Evolutionary conservation across 1,140 invertebrate species (phyloP), one percentile per base, ranked within the genome.

Genomic region (Tetramorium simillimum): DNA sequence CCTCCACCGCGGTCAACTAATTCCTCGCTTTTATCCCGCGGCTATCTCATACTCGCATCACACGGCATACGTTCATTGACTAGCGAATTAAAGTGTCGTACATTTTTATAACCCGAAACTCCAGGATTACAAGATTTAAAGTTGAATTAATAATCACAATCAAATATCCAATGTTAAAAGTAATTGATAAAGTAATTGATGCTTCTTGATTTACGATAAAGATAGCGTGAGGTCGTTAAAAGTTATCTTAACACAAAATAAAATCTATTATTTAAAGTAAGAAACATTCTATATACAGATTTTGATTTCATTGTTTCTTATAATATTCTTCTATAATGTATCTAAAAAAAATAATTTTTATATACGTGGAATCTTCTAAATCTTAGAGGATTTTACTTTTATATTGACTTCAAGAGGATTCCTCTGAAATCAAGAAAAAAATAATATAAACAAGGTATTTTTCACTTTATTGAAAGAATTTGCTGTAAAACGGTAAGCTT

Each of bases 1-100:
- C 65, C 67, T 53, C 65, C 53, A 60, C 24, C 56, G 53, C 86
- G 16, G 12, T 21, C 28, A n/a, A 18, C 58, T 33, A 56, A 60
- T 33, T 58, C 53, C 40, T 24, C 16, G 24, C 53, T 81, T 56
- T 81, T 43, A 14, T 43, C 12, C 14, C 33, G 4, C 16, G 24
- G 18, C 7, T n/a, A 28, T 9, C 33, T 33, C 4, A 33, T 33
- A 33, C 33, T 33, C 10, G n/a, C 10, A 4, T 37, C 18, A 7
- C 33, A 46, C 2, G 7, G 10, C 37, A 2, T 33, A 16, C 9
- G 16, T 40, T 67, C 43, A 67, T 16, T 51, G 1, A 1, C 18
- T n/a, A n/a, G 16, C 28, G 16, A 7, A 63, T 63, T 16, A 6
- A 62, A 33, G 21, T 28, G 28, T 37, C 9, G 9, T 14, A 63